Evolutionary conservation across 2,113 vertebrate genomes (phyloP).

Genomic region (Clinocottus analis): DNA sequence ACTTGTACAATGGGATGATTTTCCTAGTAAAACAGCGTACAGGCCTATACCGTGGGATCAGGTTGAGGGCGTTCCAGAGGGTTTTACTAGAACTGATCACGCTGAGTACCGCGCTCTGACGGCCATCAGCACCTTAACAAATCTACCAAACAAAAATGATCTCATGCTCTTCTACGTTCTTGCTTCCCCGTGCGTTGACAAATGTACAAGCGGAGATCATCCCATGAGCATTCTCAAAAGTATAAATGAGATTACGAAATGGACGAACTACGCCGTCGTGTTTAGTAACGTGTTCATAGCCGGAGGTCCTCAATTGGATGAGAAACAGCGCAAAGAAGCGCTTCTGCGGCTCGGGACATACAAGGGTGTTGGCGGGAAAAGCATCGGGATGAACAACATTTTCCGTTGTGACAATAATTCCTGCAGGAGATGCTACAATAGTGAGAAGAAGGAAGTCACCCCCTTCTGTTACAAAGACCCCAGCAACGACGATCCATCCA

Average conservation of each 20-base stretch:
- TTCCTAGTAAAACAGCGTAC: too few relatives aligned
- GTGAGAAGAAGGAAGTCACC: too few relatives aligned
- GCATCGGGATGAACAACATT: too few relatives aligned
- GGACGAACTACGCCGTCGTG: not conserved
- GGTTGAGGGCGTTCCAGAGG: fast-evolving
- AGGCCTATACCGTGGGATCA: too few relatives aligned
- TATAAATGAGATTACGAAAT: fast-evolving
- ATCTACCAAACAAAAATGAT: not conserved
- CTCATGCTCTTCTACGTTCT: constrained; percentile 26
- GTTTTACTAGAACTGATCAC: not conserved
- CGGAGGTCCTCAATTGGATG: too few relatives aligned
- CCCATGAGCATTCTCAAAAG: not conserved
- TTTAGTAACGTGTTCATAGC: constrained; percentile 14
- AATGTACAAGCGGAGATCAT: fast-evolving
- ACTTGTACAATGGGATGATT: not conserved
- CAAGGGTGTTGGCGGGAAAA: too few relatives aligned
- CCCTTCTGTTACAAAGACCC: too few relatives aligned
- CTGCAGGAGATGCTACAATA: too few relatives aligned
- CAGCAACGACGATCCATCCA: too few relatives aligned
- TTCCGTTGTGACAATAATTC: too few relatives aligned
- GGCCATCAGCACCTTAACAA: not conserved
- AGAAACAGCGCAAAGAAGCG: fast-evolving
- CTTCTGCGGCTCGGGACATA: not conserved
- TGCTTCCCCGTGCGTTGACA: not conserved
- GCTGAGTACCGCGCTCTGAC: constrained; percentile 25